Percentiles rank a stretch among this genome's conserved stretches.
Conservation (phyloP, 2,113 vertebrate genomes). For the Leuciscus idus region DNA sequence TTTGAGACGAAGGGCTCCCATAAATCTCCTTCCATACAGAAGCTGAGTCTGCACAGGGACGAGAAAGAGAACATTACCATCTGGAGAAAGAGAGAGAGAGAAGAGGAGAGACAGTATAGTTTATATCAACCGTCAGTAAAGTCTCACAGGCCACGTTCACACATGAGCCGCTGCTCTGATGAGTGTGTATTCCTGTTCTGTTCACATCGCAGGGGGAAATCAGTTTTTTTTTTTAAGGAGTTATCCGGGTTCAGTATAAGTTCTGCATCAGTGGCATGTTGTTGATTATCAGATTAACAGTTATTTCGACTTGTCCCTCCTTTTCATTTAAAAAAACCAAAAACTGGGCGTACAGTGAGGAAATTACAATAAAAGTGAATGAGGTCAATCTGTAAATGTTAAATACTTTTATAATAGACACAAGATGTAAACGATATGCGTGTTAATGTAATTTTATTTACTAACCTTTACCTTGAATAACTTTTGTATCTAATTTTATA, state of each 20-base stretch:
- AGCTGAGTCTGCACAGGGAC: constrained; percentile 48
- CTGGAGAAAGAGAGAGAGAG: constrained; percentile 47
- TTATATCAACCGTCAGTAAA: constrained; percentile 26
- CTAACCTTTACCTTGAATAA: too few relatives aligned
- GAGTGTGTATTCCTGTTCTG: background rate
- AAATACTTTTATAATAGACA: too few relatives aligned
- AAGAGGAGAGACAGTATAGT: constrained; percentile 13
- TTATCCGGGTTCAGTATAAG: background rate
- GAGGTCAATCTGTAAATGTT: background rate
- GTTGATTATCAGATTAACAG: background rate
- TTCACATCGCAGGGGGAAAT: background rate
- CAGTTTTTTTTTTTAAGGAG: background rate
- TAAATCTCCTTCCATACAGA: constrained; percentile 54
- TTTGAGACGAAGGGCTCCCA: constrained; percentile 46
- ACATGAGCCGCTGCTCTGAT: background rate
- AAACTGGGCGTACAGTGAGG: background rate
- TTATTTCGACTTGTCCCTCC: background rate
- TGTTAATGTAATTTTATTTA: too few relatives aligned
- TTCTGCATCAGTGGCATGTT: background rate
- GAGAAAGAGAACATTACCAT: constrained; percentile 52
- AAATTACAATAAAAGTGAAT: background rate
- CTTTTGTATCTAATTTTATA: too few relatives aligned
- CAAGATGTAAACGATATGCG: too few relatives aligned
- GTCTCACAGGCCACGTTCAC: constrained; percentile 12
- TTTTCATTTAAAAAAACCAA: background rate